Conservation (phyloP, 2,888 invertebrate genomes). For the Tenthredo scrophulariae region DNA sequence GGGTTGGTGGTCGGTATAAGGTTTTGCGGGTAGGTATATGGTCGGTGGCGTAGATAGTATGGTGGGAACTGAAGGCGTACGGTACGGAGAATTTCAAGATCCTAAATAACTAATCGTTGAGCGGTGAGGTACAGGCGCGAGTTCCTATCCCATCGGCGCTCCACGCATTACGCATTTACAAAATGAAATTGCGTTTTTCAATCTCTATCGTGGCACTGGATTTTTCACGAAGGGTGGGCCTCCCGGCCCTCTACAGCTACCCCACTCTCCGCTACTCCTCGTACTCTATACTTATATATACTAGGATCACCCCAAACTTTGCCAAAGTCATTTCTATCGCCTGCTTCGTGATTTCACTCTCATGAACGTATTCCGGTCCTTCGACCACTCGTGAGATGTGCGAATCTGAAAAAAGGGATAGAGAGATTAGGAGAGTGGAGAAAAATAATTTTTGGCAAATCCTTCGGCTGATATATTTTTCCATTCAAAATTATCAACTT, state of each 20-base stretch:
- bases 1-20: not conserved
- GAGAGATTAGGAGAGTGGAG: not conserved
- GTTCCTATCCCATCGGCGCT: constrained; percentile 53
- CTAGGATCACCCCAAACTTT: constrained; percentile 11
- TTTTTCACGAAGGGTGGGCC: constrained; percentile 54
- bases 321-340: constrained; percentile 25
- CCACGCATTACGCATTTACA: constrained; percentile 68
- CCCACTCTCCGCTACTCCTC: constrained; percentile 9
- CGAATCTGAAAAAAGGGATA: not conserved
- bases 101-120: constrained; percentile 70
- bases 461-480: not conserved
- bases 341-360: not conserved
- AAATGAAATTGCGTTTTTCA: constrained; percentile 70
- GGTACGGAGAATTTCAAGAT: constrained; percentile 64
- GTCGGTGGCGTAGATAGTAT: not conserved
- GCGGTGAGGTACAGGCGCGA: constrained; percentile 40
- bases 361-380: not conserved
- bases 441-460: not conserved
- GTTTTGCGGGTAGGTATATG: constrained; percentile 27
- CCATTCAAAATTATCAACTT: not conserved
- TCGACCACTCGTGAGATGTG: not conserved
- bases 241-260: constrained; percentile 50
- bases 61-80: constrained; percentile 45
- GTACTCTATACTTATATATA: not conserved
- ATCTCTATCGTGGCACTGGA: constrained; percentile 60